phyloP scores from a whole-genome alignment of 2,888 invertebrate genomes.

The Phengaris alcon region DNA sequence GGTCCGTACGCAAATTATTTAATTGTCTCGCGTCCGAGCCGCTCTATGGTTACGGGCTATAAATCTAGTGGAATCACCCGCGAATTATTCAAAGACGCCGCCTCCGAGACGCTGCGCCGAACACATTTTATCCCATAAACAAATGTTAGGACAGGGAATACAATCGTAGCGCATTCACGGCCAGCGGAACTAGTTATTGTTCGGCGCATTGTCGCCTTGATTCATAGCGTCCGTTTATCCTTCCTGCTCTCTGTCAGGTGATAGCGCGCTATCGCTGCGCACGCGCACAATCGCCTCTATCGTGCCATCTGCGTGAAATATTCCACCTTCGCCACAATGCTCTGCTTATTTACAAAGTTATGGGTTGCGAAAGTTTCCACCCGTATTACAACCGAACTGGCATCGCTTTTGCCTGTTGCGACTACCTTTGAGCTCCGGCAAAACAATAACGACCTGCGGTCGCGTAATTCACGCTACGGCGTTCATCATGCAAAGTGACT shows the following conservation, averaged over 20 bases:
- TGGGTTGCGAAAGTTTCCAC: not conserved
- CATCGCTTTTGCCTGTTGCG: slow-evolving; percentile 34
- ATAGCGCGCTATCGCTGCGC: slow-evolving; percentile 57
- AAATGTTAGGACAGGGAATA: slow-evolving; percentile 43
- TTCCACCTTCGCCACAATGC: slow-evolving; percentile 59
- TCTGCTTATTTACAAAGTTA: slow-evolving; percentile 39
- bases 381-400: slow-evolving; percentile 34
- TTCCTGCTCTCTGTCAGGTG: slow-evolving; percentile 59
- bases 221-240: slow-evolving; percentile 65
- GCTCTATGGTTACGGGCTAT: slow-evolving; percentile 71
- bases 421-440: slow-evolving; percentile 36
- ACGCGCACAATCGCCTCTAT: slow-evolving; percentile 61
- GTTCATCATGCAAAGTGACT: slow-evolving; percentile 73
- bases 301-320: slow-evolving; percentile 75
- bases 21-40: slow-evolving; percentile 58
- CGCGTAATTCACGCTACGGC: slow-evolving; percentile 76
- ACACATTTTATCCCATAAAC: slow-evolving; percentile 40
- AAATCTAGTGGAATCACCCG: slow-evolving; percentile 68
- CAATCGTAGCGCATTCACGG: slow-evolving; percentile 41
- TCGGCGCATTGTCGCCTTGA: slow-evolving; percentile 51
- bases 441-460: slow-evolving; percentile 62
- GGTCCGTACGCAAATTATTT: slow-evolving; percentile 72
- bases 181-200: slow-evolving; percentile 46
- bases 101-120: slow-evolving; percentile 37
- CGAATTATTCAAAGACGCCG: slow-evolving; percentile 75